phyloP scores from a whole-genome alignment of 1,140 invertebrate species.

The Pygmarrhopalites habei region DNA sequence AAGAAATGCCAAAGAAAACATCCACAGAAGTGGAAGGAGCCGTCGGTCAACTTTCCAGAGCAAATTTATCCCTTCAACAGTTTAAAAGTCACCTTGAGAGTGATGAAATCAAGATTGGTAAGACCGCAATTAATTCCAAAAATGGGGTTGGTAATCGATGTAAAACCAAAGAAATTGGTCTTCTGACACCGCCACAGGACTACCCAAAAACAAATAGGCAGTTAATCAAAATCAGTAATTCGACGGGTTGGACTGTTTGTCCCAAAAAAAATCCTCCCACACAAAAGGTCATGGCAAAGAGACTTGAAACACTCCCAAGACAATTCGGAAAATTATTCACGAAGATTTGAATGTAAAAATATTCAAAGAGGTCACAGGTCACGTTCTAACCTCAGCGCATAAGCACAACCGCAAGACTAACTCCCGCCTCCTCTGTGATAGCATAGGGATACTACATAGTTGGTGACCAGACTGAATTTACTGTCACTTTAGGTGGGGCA shows the following conservation, averaged over 20 bases:
- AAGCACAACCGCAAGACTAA: slow-evolving; percentile 6
- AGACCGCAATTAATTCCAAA: too few species aligned
- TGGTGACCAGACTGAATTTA: slow-evolving; percentile 1
- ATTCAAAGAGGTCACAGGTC: slow-evolving; percentile 1
- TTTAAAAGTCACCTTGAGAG: neutral
- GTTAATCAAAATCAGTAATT: neutral
- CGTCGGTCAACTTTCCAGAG: neutral
- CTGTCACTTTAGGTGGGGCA: slow-evolving; percentile 14
- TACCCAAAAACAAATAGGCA: neutral
- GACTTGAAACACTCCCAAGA: neutral
- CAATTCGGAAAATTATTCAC: neutral
- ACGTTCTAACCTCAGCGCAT: slow-evolving; percentile 1
- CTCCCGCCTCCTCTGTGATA: slow-evolving; percentile 6
- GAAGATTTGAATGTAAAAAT: neutral
- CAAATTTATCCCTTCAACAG: neutral
- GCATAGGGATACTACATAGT: too few species aligned
- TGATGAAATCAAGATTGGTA: neutral
- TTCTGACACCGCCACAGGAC: neutral
- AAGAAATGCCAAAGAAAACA: neutral
- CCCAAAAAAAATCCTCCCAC: neutral
- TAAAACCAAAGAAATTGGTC: neutral
- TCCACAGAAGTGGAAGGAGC: neutral
- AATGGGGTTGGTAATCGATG: neutral
- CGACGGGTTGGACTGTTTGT: neutral
- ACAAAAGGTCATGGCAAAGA: neutral